Evolutionary conservation across 2,888 invertebrate species (phyloP).

Genomic region (Pristionchus arcanus): DNA sequence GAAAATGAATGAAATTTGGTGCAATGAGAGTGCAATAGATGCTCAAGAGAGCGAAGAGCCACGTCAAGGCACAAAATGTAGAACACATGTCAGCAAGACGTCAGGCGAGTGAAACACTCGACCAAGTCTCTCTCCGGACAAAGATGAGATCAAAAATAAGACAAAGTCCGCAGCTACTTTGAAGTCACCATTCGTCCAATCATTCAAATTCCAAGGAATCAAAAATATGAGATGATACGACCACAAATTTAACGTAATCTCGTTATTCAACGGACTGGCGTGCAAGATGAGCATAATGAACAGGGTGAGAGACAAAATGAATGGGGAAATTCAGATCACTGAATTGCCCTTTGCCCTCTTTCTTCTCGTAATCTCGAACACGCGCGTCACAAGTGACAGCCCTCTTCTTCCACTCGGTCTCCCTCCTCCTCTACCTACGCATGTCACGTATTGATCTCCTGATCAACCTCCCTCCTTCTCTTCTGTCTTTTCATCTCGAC

Average conservation of each 20-base stretch:
- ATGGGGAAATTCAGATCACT: no score
- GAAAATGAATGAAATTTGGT: neutral
- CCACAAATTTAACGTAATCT: no score
- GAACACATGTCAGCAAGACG: conserved; percentile 1
- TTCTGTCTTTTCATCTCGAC: neutral
- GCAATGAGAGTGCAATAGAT: neutral
- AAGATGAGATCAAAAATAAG: neutral
- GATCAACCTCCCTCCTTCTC: neutral
- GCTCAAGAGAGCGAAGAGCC: neutral
- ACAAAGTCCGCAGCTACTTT: neutral
- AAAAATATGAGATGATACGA: no score
- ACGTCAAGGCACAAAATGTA: neutral
- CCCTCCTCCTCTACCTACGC: neutral
- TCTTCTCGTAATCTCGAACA: neutral
- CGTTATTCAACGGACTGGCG: no score
- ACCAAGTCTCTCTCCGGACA: neutral
- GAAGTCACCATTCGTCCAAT: neutral
- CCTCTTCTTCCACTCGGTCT: neutral
- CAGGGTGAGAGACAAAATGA: no score
- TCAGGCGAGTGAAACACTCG: neutral
- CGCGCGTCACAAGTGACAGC: neutral
- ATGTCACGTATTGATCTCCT: neutral
- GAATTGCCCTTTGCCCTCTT: neutral
- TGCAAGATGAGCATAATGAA: no score
- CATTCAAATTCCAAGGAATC: neutral